Conservation (phyloP, 2,113 vertebrate genomes). For the Shinisaurus crocodilurus region DNA sequence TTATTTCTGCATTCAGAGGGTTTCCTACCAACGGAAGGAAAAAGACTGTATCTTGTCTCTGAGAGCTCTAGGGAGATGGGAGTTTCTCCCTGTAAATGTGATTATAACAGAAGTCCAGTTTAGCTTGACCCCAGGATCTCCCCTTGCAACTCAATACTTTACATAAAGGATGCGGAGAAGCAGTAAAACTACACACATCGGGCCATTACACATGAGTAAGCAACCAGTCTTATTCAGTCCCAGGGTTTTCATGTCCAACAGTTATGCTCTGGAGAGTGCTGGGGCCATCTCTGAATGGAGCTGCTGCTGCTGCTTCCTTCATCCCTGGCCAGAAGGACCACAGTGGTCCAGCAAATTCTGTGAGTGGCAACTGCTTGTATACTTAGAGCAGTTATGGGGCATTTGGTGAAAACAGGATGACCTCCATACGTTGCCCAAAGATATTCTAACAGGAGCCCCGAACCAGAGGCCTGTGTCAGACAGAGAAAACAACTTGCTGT, state of each 20-base stretch:
- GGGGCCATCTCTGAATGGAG: no score
- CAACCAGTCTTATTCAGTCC: neutral
- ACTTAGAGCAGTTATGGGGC: conserved; percentile 62
- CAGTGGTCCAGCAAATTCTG: neutral
- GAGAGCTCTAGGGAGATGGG: neutral
- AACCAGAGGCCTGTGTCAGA: conserved; percentile 64
- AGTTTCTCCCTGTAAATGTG: no score
- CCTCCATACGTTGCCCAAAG: conserved; percentile 21
- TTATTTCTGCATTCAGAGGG: conserved; percentile 2
- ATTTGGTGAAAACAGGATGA: conserved; percentile 67
- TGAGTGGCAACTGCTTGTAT: conserved; percentile 43
- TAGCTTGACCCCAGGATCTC: neutral
- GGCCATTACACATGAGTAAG: no score
- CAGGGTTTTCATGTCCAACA: neutral
- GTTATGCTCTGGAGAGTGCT: neutral
- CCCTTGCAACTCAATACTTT: conserved; percentile 4
- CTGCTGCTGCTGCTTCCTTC: neutral
- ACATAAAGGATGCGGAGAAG: neutral
- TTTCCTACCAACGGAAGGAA: conserved; percentile 21
- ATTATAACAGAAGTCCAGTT: neutral
- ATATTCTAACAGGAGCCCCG: conserved; percentile 58
- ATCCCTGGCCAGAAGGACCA: neutral
- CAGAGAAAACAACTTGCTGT: conserved; percentile 6
- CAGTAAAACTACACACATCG: no score
- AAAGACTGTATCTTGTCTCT: conserved; percentile 42